Percentiles rank a stretch among this genome's conserved stretches.
phyloP scores from a whole-genome alignment of 2,113 vertebrate species.

The Apteryx owenii region DNA sequence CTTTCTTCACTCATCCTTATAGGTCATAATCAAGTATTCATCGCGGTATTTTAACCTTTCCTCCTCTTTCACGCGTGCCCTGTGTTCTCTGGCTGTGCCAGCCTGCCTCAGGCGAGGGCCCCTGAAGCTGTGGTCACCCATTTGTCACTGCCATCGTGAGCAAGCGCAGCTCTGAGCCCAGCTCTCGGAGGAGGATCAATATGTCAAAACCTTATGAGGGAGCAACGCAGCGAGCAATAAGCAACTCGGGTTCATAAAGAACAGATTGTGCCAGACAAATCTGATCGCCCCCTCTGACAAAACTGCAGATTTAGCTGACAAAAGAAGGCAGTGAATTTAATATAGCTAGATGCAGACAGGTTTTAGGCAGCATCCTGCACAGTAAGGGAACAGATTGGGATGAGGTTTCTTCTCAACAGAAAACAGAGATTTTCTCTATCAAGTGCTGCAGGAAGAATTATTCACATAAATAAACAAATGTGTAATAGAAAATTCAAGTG shows the following conservation, averaged over 20 bases:
- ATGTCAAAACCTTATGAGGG: background rate
- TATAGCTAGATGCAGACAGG: background rate
- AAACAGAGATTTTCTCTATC: background rate
- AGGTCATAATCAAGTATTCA: background rate
- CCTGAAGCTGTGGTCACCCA: too few species aligned
- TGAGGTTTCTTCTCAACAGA: background rate
- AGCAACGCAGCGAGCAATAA: background rate
- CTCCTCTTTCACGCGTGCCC: background rate
- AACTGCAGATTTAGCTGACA: slow-evolving; percentile 14
- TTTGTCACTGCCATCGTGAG: background rate
- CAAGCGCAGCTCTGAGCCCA: background rate
- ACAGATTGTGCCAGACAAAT: background rate
- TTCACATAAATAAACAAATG: background rate
- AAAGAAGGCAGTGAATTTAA: background rate
- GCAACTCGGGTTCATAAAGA: background rate
- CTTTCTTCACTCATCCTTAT: background rate
- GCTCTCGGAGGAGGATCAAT: background rate
- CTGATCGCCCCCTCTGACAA: background rate
- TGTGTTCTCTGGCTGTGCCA: background rate
- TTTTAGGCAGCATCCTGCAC: background rate
- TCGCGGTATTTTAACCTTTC: background rate
- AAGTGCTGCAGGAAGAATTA: background rate
- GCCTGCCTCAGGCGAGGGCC: background rate
- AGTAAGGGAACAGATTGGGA: background rate
- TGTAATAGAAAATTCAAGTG: background rate